A percentile compares a stretch with the other conserved stretches of the same genome.
These are phyloP conservation scores for Drosophila takahashii DNA, from an alignment of 1,140 invertebrate species.

Conservation along the genomic window DNA sequence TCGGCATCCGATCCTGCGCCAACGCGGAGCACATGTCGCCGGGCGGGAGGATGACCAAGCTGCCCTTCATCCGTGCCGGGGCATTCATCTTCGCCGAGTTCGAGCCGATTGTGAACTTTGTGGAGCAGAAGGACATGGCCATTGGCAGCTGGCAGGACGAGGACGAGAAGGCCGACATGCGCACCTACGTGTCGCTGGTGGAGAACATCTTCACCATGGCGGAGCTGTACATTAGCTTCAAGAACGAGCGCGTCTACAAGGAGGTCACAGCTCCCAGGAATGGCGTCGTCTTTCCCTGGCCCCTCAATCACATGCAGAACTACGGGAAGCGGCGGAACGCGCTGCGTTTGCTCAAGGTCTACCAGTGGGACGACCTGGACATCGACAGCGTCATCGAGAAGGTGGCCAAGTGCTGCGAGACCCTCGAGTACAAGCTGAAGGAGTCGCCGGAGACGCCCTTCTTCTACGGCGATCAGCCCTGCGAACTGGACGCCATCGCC, in stretches of 20 bases:
- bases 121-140: slow-evolving; percentile 92
- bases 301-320: slow-evolving; percentile 93
- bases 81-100: slow-evolving; percentile 95
- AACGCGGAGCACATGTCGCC: slow-evolving; percentile 99
- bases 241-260: slow-evolving; percentile 91
- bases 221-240: slow-evolving; percentile 95
- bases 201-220: slow-evolving; percentile 94
- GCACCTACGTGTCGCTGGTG: slow-evolving; percentile 95
- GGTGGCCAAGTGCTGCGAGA: slow-evolving; percentile 90
- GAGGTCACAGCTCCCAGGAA: slow-evolving; percentile 93
- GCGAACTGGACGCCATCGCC: slow-evolving; percentile 97
- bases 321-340: slow-evolving; percentile 91
- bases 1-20: slow-evolving; percentile 90
- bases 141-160: slow-evolving; percentile 90
- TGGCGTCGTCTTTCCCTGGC: slow-evolving; percentile 96
- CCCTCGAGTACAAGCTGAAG: slow-evolving; percentile 92
- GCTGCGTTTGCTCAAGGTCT: slow-evolving; percentile 89
- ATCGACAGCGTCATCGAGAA: slow-evolving; percentile 92
- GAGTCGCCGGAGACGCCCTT: slow-evolving; percentile 88
- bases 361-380: slow-evolving; percentile 92
- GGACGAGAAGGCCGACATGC: slow-evolving; percentile 94
- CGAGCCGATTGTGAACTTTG: slow-evolving; percentile 95
- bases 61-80: slow-evolving; percentile 95
- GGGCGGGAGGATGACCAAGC: slow-evolving; percentile 90
- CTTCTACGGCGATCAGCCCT: slow-evolving; percentile 93